Evolutionary conservation across 2,113 vertebrate species (phyloP), one percentile per base, ranked within the genome.

Genomic region (Strix uralensis): DNA sequence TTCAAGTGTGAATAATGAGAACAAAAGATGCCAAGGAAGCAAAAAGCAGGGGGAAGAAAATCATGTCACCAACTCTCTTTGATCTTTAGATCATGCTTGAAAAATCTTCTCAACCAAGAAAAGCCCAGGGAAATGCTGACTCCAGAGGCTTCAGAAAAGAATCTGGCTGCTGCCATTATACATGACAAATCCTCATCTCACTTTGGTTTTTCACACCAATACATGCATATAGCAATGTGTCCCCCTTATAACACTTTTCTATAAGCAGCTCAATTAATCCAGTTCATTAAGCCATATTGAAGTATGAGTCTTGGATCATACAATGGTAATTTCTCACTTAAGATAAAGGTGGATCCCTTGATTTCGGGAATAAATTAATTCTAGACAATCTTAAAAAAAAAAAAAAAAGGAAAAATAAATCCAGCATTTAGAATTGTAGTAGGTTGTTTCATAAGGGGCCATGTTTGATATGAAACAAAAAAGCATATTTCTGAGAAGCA

Each of bases 391-490:
- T 59, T 32, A 66, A 79, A 71, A 29, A 49, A 59, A 36, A 32
- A 25, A 8, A 42, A 25, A 22, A 40, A 4, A 5, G 0, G 6
- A 15, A 13, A 34, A 26, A 13, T 17, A 10, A 19, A 4, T 1
- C 5, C 36, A 63, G 38, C 25, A 88, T 90, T 85, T 77, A 87
- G 55, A 93, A 73, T 12, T 72, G 52, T 11, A 59, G 32, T 44
- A 67, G 22, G 15, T 36, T 80, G 36, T 84, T 92, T 57, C 52
- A 66, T 42, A 85, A 63, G 12, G 63, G 21, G 6, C 17, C 10
- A 16, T 78, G 71, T 83, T 91, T 86, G 65, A 55, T 92, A 61
- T 32, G 22, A 96, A 82, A 90, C 47, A 78, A 81, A 77, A 86
- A 70, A 81, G 29, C 2, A 0, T 26, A 16, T 77, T 91, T 77